These are phyloP conservation scores for Psilopsiagon aurifrons DNA, from an alignment of 2,113 vertebrate genomes.

Conservation along the genomic window DNA sequence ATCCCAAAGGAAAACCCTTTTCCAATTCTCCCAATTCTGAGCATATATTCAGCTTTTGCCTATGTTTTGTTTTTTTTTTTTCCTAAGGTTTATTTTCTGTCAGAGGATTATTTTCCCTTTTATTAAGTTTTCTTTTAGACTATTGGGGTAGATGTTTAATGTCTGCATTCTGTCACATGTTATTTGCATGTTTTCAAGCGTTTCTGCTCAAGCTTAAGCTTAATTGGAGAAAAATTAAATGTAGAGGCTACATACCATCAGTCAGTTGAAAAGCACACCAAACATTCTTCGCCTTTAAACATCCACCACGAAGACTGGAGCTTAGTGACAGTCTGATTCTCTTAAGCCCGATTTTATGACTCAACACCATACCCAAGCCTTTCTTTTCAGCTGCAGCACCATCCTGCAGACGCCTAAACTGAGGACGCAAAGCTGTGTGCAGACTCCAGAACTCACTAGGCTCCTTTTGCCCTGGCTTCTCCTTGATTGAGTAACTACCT, in stretches of 20 bases:
- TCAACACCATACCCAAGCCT: not conserved
- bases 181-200: not conserved
- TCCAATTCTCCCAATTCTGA: not conserved
- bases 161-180: conserved; percentile 17
- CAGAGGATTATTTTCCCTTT: not conserved
- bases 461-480: not conserved
- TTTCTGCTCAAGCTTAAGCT: not conserved
- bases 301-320: not conserved
- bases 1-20: not conserved
- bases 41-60: not conserved
- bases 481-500: not conserved
- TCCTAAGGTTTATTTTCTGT: not conserved
- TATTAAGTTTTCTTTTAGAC: not conserved
- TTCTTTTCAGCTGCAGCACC: not conserved
- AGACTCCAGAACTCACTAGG: rapidly evolving
- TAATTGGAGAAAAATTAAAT: not conserved
- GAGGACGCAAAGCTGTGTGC: too few species aligned
- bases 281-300: not conserved
- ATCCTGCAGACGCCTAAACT: not conserved
- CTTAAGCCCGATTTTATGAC: not conserved
- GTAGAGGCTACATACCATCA: not conserved
- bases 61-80: not conserved
- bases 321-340: not conserved
- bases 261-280: not conserved
- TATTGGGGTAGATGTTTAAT: not conserved